A percentile compares a stretch with the other conserved stretches of the same genome.
Evolutionary conservation across 2,888 invertebrate genomes (phyloP).

Genomic region (Drosophila nigricruria): DNA sequence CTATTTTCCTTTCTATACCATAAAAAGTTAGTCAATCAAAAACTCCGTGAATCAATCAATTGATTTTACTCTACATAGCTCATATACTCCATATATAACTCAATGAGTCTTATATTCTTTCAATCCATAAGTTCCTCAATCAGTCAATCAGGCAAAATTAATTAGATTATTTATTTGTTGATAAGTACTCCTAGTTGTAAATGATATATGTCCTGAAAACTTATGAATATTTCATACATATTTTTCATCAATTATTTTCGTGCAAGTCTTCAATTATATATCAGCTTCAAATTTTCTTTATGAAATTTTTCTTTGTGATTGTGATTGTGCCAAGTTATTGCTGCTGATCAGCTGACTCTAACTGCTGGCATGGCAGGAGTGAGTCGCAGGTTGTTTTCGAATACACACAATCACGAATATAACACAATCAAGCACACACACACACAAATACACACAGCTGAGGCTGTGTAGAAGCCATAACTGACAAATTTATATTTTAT

Average conservation of each 20-base stretch:
- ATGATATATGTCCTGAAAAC: too few relatives aligned
- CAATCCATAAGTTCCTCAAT: not conserved
- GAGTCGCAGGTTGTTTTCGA: conserved; percentile 22
- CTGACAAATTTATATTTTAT: conserved; percentile 83
- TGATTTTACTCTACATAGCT: not conserved
- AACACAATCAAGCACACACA: conserved; percentile 16
- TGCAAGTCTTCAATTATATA: not conserved
- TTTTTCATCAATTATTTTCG: not conserved
- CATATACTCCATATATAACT: not conserved
- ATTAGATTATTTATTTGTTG: not conserved
- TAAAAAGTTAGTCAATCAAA: too few relatives aligned
- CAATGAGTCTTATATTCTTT: not conserved
- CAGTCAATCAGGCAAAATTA: not conserved
- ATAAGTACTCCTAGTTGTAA: too few relatives aligned
- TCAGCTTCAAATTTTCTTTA: not conserved
- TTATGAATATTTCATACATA: not conserved
- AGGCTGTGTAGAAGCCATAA: conserved; percentile 61
- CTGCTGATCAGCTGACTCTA: not conserved
- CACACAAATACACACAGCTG: conserved; percentile 16
- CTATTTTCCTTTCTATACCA: too few relatives aligned
- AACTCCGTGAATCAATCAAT: not conserved
- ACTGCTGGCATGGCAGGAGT: not conserved
- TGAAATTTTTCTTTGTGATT: not conserved
- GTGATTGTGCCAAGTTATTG: not conserved
- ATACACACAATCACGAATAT: conserved; percentile 36